Percentiles rank a stretch among this genome's conserved stretches.
Conservation (phyloP, 2,888 invertebrate species). For the Neocrepidodera transversa region DNA sequence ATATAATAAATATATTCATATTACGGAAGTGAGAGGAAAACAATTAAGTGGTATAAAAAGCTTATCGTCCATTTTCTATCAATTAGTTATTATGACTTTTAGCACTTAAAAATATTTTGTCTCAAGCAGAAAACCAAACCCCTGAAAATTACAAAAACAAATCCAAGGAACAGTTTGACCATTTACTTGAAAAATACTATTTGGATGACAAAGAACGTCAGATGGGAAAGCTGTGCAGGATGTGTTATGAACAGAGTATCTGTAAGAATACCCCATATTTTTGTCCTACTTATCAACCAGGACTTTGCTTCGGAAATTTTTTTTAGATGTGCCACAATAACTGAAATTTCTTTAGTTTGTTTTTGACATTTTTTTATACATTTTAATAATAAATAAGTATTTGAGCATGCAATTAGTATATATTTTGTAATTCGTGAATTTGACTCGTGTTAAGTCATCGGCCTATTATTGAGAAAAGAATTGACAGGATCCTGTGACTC, state of each 20-base stretch:
- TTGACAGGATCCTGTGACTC: not conserved
- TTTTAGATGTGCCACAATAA: not conserved
- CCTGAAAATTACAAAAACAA: not conserved
- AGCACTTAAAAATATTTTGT: too few species aligned
- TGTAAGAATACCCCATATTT: slow-evolving; percentile 1
- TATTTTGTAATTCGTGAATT: not conserved
- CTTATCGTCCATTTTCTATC: too few species aligned
- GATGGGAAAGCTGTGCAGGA: slow-evolving; percentile 9
- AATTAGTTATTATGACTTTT: too few species aligned
- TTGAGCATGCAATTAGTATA: not conserved
- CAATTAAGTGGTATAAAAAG: not conserved
- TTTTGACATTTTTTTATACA: not conserved
- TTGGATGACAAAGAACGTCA: not conserved
- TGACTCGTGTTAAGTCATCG: not conserved
- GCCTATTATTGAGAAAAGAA: not conserved
- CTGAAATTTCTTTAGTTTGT: not conserved
- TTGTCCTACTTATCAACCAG: slow-evolving; percentile 6
- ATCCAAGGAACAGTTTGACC: not conserved
- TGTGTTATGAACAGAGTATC: slow-evolving; percentile 12
- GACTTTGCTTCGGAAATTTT: slow-evolving; percentile 1
- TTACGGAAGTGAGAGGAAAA: not conserved
- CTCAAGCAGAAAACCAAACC: too few species aligned
- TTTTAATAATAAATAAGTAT: not conserved
- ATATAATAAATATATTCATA: not conserved
- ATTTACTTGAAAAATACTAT: slow-evolving; percentile 2